A percentile compares a stretch with the other conserved stretches of the same genome.
These are phyloP conservation scores for Dynastes grantii DNA, from an alignment of 2,888 invertebrate species.

Conservation along the genomic window DNA sequence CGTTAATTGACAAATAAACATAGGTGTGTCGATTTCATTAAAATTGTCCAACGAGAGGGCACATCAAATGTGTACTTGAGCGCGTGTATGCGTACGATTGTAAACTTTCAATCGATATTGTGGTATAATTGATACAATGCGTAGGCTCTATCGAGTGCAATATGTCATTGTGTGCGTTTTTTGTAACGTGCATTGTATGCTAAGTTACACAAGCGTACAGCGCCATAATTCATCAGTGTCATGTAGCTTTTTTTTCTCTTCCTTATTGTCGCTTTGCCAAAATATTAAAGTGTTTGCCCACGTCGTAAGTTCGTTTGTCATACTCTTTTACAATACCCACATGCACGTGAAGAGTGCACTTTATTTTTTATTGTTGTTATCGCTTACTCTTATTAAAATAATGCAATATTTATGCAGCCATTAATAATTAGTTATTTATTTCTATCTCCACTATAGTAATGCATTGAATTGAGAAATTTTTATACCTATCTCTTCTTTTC, in stretches of 20 bases:
- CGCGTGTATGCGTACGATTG: constrained; percentile 25
- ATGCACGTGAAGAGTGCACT: not conserved
- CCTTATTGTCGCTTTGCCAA: constrained; percentile 42
- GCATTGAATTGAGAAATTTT: no score
- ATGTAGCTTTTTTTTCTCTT: constrained; percentile 16
- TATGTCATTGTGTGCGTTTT: constrained; percentile 43
- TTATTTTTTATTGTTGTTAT: constrained; percentile 12
- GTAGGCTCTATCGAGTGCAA: constrained; percentile 44
- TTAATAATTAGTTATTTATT: no score
- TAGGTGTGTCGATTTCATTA: constrained; percentile 35
- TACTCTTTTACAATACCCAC: not conserved
- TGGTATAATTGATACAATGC: constrained; percentile 41
- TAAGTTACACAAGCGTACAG: constrained; percentile 41
- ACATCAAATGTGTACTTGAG: constrained; percentile 23
- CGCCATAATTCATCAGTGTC: constrained; percentile 44
- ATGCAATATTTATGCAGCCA: no score
- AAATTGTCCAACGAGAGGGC: constrained; percentile 10
- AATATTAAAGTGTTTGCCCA: constrained; percentile 39
- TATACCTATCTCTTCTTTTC: no score
- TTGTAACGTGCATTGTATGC: constrained; percentile 45
- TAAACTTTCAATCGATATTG: constrained; percentile 47
- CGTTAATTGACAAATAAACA: constrained; percentile 34
- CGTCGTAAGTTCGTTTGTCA: constrained; percentile 9
- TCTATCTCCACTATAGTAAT: no score
- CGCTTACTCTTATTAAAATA: no score